phyloP scores from a whole-genome alignment of 2,797 vertebrate species.

The Danio jaintianensis region DNA sequence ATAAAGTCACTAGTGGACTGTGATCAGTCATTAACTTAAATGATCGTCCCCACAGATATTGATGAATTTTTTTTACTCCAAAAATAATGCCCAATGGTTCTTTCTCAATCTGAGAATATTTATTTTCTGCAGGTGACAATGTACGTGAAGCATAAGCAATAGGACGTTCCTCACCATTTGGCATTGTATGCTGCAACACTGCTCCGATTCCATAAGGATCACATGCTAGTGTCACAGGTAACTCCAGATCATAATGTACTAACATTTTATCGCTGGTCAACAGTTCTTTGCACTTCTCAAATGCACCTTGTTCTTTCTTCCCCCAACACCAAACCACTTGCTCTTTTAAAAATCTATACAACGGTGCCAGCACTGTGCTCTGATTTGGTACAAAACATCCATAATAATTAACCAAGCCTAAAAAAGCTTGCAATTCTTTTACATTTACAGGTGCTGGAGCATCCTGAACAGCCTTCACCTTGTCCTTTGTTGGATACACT shows the following conservation, averaged over 20 bases:
- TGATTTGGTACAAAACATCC: slow-evolving; percentile 45
- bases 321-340: no score
- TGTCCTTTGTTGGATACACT: slow-evolving; percentile 29
- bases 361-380: slow-evolving; percentile 35
- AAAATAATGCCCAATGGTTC: slow-evolving; percentile 30
- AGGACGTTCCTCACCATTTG: slow-evolving; percentile 23
- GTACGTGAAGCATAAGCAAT: slow-evolving; percentile 46
- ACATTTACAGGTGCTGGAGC: slow-evolving; percentile 23
- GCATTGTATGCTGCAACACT: no score
- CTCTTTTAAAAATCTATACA: slow-evolving; percentile 43
- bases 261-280: no score
- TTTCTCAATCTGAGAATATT: no score
- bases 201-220: no score
- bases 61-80: slow-evolving; percentile 44
- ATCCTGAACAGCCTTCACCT: no score
- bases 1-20: no score
- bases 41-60: no score
- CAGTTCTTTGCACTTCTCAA: no score
- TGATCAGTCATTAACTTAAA: no score
- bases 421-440: slow-evolving; percentile 32
- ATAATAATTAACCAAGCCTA: slow-evolving; percentile 39
- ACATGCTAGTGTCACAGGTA: no score
- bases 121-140: slow-evolving; percentile 43
- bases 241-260: no score
- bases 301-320: slow-evolving; percentile 22